Conservation (phyloP, 2,113 vertebrate genomes). For the Tinamus guttatus region DNA sequence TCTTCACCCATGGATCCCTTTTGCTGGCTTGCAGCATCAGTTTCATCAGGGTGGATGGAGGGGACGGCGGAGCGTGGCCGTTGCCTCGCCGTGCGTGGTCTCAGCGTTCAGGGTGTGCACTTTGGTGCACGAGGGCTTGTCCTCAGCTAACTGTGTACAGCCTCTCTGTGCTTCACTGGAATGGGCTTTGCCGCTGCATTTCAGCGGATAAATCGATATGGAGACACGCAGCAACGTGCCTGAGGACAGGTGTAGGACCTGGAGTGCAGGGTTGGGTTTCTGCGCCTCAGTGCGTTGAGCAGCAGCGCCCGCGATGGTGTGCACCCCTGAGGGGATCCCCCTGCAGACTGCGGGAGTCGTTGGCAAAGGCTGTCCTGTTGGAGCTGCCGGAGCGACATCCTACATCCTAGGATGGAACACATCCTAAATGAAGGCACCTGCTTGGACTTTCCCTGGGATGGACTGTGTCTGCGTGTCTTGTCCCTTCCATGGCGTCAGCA, state of each 20-base stretch:
- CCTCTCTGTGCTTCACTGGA: background rate
- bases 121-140: fast-evolving
- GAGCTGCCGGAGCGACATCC: constrained; percentile 46
- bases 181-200: background rate
- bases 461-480: background rate
- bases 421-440: background rate
- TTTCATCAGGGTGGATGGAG: background rate
- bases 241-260: background rate
- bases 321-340: background rate
- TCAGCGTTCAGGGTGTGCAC: fast-evolving
- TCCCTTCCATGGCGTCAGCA: constrained; percentile 2
- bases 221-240: background rate
- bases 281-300: background rate
- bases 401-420: too few relatives aligned
- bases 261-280: background rate
- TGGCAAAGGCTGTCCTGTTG: constrained; percentile 34
- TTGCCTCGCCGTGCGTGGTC: background rate
- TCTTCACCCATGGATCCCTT: background rate
- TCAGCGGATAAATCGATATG: background rate
- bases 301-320: fast-evolving
- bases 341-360: constrained; percentile 25
- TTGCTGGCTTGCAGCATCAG: background rate
- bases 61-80: background rate
- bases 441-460: constrained; percentile 24
- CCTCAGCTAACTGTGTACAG: background rate